Base-by-base conservation (phyloP, 2,888 invertebrate genomes). In the Eretmocerus hayati region DNA sequence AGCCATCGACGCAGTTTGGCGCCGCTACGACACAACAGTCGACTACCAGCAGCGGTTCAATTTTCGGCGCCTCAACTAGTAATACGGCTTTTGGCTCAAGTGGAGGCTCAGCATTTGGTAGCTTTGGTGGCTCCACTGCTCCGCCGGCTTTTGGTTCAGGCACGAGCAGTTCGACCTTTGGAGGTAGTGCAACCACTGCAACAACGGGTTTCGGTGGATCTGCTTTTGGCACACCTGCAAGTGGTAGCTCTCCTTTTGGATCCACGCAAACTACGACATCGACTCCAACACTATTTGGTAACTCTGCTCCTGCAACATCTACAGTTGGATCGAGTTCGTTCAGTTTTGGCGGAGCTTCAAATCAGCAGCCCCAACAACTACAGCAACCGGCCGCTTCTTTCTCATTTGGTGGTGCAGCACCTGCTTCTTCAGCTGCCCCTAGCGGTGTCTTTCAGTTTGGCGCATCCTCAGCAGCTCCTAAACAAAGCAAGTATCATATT, bases 401-500 rank as follows among this genome's bases (percentile, higher is more conserved):
- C 38, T 33, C 59, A 2, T 60, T 60, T 26, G 54, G 55, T 3
- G 43, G 46, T 3, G 15, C 48, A 3, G 6, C 39, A 3, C n/a
- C n/a, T n/a, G n/a, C n/a, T n/a, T 40, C n/a, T 13, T 5, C 44
- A 8, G 44, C 23, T 33, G 26, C 54, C 2, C 11, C 57, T 0
- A 32, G 49, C 6, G 31, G 59, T 3, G 56, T 65, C 1, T 68
- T 66, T 45, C 62, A 69, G 46, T 66, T 67, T 56, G 61, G 59
- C 19, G 49, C 56, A 5, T n/a, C 58, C 4, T 15, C 22, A 18
- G 30, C 5, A 9, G 36, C 63, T 21, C 40, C 62, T 16, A 64
- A 64, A 42, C 47, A 63, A 53, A 62, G 67, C 62, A 37, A 16
- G n/a, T n/a, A n/a, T n/a, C n/a, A n/a, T n/a, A n/a, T n/a, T n/a